phyloP scores from a whole-genome alignment of 2,888 invertebrate genomes.

The Beris chalybata region DNA sequence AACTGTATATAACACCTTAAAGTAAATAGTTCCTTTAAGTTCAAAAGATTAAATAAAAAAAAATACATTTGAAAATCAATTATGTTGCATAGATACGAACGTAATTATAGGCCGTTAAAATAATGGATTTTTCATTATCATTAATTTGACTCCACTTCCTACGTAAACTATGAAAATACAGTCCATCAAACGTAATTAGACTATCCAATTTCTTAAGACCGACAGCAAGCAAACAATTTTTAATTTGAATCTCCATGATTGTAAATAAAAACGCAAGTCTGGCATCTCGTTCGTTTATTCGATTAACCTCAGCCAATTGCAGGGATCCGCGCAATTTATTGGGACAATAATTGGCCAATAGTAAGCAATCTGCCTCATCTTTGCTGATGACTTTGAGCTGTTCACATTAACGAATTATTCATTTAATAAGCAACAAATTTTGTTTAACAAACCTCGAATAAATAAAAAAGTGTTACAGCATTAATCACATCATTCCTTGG shows the following conservation, averaged over 20 bases:
- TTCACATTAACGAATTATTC: not conserved
- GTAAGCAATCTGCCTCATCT: conserved; percentile 35
- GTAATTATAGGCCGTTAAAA: no score
- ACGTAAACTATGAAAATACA: conserved; percentile 27
- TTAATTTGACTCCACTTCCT: conserved; percentile 11
- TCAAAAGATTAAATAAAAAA: not conserved
- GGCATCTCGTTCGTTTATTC: conserved; percentile 25
- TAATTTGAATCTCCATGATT: not conserved
- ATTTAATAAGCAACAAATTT: not conserved
- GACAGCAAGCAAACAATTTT: conserved; percentile 12
- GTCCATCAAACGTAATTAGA: conserved; percentile 10
- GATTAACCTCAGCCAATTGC: not conserved
- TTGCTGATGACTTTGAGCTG: conserved; percentile 25
- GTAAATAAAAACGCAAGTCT: conserved; percentile 35
- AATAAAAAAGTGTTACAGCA: conserved; percentile 18
- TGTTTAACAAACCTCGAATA: conserved; percentile 19
- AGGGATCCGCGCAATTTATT: not conserved
- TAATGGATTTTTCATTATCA: not conserved
- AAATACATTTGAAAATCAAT: not conserved
- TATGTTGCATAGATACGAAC: no score
- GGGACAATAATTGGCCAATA: conserved; percentile 20
- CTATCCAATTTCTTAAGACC: not conserved
- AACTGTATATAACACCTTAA: no score
- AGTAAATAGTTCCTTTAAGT: no score
- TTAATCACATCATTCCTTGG: conserved; percentile 4